Conservation (phyloP, 1,140 invertebrate genomes). For the Mamestra configurata region DNA sequence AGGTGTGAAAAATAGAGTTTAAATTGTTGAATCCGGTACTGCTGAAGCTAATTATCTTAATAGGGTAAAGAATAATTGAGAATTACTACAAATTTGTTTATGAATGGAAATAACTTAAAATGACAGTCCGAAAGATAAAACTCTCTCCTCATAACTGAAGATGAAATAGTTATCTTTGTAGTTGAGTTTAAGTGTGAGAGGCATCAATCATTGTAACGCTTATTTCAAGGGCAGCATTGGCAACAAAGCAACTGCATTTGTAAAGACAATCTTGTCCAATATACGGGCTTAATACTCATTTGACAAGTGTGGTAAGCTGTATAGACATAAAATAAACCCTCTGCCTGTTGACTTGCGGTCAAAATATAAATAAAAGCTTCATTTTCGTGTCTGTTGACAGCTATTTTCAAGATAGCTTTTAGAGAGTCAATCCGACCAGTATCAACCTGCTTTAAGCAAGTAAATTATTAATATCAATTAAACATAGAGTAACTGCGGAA, state of each 20-base stretch:
- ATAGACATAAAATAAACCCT: neutral
- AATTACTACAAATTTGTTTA: neutral
- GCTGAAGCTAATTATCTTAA: neutral
- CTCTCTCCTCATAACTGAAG: neutral
- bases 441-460: neutral
- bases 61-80: neutral
- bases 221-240: too few relatives aligned
- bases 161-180: neutral
- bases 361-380: too few relatives aligned
- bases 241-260: too few relatives aligned
- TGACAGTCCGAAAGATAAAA: neutral
- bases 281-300: too few relatives aligned
- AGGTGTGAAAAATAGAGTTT: neutral
- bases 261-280: neutral
- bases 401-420: too few relatives aligned
- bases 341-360: too few relatives aligned
- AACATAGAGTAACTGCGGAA: conserved; percentile 8
- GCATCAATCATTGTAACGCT: too few relatives aligned
- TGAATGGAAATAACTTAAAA: neutral
- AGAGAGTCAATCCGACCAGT: too few relatives aligned
- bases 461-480: neutral
- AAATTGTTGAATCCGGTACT: neutral
- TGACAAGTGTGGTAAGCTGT: neutral
- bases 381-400: too few relatives aligned
- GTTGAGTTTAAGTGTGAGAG: neutral